A percentile compares a stretch with the other conserved stretches of the same genome.
Conservation (phyloP, 92 coral and sea anemone genomes). For the Porites divaricata region DNA sequence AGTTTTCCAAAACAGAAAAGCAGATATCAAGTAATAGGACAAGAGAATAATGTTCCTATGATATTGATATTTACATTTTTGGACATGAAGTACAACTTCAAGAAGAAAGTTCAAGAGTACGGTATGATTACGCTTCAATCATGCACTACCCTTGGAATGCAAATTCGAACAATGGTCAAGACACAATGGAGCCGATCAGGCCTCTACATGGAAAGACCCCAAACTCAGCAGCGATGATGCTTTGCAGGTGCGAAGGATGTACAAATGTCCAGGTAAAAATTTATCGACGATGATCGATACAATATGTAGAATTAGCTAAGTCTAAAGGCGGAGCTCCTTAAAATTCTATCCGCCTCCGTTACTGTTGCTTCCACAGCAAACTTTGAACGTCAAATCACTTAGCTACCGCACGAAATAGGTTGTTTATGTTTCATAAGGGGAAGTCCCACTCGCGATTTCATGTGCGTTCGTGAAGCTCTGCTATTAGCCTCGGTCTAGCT, state of each 20-base stretch:
- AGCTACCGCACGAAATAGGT: no score
- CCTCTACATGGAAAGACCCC: conserved; percentile 82
- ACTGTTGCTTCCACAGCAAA: no score
- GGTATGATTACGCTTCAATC: conserved; percentile 89
- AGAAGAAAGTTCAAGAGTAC: conserved; percentile 88
- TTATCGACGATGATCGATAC: neutral
- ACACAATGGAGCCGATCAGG: conserved; percentile 80
- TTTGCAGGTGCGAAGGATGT: conserved; percentile 88
- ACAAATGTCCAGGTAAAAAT: conserved; percentile 81
- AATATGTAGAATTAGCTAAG: neutral
- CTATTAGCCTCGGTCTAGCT: no score
- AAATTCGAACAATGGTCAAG: conserved; percentile 81
- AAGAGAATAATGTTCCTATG: no score
- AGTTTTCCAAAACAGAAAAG: no score
- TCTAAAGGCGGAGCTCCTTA: neutral
- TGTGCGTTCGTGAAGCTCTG: no score
- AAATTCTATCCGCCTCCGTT: neutral
- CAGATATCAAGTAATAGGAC: no score
- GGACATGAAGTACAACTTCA: conserved; percentile 91
- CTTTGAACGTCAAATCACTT: no score
- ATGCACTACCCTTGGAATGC: conserved; percentile 97
- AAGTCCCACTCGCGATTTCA: no score
- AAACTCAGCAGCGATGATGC: conserved; percentile 90
- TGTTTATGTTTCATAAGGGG: no score
- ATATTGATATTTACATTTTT: neutral